phyloP scores from a whole-genome alignment of 2,113 vertebrate species.

The Rhadina sibilatrix region DNA sequence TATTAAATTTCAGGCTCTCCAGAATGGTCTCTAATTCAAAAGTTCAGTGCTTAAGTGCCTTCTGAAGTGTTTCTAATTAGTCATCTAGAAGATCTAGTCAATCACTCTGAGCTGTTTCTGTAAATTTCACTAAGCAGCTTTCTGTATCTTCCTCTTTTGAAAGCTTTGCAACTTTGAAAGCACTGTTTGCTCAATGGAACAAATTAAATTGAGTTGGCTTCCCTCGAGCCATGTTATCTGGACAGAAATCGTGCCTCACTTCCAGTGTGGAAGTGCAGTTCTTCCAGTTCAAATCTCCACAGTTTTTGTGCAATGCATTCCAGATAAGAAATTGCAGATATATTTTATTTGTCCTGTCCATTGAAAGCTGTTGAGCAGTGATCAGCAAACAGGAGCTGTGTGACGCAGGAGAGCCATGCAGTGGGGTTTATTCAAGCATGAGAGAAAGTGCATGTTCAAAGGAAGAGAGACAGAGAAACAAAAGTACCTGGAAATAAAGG shows the following conservation, averaged over 20 bases:
- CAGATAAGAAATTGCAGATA: constrained; percentile 9
- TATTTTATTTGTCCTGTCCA: neutral
- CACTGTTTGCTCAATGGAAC: neutral
- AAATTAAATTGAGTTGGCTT: neutral
- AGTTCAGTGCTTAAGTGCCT: neutral
- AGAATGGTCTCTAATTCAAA: neutral
- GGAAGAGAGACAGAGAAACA: neutral
- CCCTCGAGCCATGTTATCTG: neutral
- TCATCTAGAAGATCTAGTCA: neutral
- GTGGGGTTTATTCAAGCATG: neutral
- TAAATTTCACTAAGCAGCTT: neutral
- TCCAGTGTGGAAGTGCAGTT: neutral
- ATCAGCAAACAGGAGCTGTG: neutral
- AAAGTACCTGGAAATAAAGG: neutral
- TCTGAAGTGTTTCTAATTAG: neutral
- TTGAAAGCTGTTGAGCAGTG: neutral
- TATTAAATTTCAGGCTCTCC: neutral
- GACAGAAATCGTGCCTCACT: neutral
- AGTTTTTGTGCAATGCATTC: neutral
- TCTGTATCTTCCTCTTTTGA: neutral
- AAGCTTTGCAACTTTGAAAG: neutral
- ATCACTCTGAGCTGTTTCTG: neutral
- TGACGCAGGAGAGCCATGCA: neutral
- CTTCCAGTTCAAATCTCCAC: neutral
- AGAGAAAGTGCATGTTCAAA: neutral